These are phyloP conservation scores for Eupleurogrammus muticus DNA, from an alignment of 2,797 vertebrate genomes.

Conservation along the genomic window DNA sequence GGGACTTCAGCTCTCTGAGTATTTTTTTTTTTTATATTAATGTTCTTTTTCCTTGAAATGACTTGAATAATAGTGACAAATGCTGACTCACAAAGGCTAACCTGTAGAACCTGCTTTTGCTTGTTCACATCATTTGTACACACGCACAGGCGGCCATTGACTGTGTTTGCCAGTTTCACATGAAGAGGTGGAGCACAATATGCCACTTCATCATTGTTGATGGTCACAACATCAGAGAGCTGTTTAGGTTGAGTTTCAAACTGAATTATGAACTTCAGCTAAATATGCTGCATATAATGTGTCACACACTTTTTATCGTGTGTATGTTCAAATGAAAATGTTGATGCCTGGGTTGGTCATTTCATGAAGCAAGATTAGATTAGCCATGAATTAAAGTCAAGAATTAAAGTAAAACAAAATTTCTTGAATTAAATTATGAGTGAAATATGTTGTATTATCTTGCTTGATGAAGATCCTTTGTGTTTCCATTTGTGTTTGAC, in stretches of 20 bases:
- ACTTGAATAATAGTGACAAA: constrained; percentile 68
- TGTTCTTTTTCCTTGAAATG: constrained; percentile 17
- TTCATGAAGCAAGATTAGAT: constrained; percentile 22
- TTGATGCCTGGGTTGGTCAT: constrained; percentile 2
- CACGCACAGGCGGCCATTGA: constrained; percentile 3
- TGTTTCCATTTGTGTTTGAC: constrained; percentile 20
- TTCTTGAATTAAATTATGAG: neutral
- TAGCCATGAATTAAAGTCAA: neutral
- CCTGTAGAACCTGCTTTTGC: constrained; percentile 68
- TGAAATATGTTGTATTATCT: neutral
- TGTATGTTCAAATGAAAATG: constrained; percentile 43
- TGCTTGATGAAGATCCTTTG: constrained; percentile 21
- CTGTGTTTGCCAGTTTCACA: constrained; percentile 22
- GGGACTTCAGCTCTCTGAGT: constrained; percentile 20
- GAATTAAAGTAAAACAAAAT: neutral
- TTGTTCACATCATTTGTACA: neutral
- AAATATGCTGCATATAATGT: neutral
- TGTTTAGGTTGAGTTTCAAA: neutral
- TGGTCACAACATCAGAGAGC: constrained; percentile 7
- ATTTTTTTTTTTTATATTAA: neutral
- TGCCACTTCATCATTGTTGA: neutral
- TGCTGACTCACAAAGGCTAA: constrained; percentile 45
- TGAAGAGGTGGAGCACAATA: constrained; percentile 27
- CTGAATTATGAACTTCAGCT: constrained; percentile 4
- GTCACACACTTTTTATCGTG: constrained; percentile 34